phyloP scores from a whole-genome alignment of 1,140 invertebrate species.

The Octopus sinensis region DNA sequence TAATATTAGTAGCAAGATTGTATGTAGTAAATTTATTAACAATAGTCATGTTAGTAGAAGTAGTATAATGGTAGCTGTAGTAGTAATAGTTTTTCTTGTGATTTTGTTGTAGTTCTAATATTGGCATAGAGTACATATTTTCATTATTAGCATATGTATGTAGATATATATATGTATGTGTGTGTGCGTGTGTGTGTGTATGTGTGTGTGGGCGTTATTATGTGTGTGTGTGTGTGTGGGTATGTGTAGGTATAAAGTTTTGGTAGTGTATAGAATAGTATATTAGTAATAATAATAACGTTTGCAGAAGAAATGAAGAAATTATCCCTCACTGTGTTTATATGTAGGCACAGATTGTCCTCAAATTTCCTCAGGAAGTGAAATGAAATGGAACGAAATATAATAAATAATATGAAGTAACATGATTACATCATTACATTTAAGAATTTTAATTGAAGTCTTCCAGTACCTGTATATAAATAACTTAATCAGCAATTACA shows the following conservation, averaged over 20 bases:
- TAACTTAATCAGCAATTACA: no score
- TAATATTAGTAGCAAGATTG: neutral
- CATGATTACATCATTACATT: no score
- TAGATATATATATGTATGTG: neutral
- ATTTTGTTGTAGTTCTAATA: neutral
- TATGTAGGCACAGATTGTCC: no score
- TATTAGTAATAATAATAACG: no score
- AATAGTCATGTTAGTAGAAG: neutral
- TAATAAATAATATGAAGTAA: no score
- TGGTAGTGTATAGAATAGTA: neutral
- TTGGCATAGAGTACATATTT: neutral
- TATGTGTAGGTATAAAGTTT: neutral
- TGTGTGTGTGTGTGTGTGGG: neutral
- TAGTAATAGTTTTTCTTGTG: neutral
- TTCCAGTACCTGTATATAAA: no score
- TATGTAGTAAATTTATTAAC: neutral
- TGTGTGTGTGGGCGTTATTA: neutral
- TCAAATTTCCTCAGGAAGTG: no score
- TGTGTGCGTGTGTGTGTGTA: neutral
- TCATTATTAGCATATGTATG: neutral
- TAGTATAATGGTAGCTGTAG: neutral
- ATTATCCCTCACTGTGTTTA: no score
- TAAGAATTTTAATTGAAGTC: no score
- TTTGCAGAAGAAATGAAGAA: no score
- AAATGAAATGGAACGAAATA: no score